A percentile compares a stretch with the other conserved stretches of the same genome.
Conservation (phyloP, 2,888 invertebrate genomes). For the Temnothorax unifasciatus region DNA sequence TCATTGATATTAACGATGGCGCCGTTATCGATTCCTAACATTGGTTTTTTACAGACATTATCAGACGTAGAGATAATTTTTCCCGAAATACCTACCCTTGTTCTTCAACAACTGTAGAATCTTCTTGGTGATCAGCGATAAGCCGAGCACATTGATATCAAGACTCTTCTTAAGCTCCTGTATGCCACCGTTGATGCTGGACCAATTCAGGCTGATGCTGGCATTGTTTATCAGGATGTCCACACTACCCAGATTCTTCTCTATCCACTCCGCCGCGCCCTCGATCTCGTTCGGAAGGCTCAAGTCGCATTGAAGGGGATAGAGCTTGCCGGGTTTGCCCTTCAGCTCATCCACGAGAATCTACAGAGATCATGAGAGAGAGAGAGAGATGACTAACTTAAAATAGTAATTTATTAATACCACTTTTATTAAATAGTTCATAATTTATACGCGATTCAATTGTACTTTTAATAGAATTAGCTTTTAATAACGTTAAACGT, state of each 20-base stretch:
- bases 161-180: conserved; percentile 74
- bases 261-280: conserved; percentile 87
- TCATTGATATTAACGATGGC: conserved; percentile 76
- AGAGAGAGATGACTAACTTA: conserved; percentile 18
- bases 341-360: conserved; percentile 73
- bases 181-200: conserved; percentile 69
- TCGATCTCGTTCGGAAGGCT: conserved; percentile 87
- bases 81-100: conserved; percentile 64
- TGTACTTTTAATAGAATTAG: neutral
- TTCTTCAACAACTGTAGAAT: conserved; percentile 73
- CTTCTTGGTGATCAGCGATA: conserved; percentile 71
- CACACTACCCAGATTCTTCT: conserved; percentile 86
- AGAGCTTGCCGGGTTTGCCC: conserved; percentile 80
- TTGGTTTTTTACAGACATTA: neutral
- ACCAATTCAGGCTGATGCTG: conserved; percentile 82
- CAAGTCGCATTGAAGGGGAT: conserved; percentile 87
- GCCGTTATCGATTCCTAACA: conserved; percentile 68
- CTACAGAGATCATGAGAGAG: conserved; percentile 53
- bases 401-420: neutral
- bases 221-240: conserved; percentile 89
- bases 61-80: neutral
- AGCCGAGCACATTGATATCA: conserved; percentile 73
- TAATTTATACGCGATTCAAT: neutral
- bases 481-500: conserved; percentile 1
- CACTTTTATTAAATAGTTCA: neutral